Evolutionary conservation across 2,797 vertebrate genomes (phyloP).

Genomic region (Trachops cirrhosus): DNA sequence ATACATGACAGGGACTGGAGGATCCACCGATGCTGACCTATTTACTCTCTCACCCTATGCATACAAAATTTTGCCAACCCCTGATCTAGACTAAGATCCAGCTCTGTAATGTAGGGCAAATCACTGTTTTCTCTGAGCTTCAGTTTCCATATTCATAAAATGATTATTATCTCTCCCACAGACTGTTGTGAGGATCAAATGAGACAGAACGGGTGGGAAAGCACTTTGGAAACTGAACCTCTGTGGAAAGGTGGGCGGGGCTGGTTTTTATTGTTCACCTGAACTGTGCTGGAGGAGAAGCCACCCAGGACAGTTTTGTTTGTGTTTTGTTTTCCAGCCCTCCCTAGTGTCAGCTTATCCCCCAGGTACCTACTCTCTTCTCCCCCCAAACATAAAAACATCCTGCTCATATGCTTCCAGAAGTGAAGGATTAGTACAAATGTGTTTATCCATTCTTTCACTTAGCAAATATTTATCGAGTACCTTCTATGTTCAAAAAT

Average conservation of each 20-base stretch:
- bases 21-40: neutral
- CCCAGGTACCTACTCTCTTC: neutral
- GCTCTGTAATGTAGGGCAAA: neutral
- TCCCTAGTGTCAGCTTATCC: neutral
- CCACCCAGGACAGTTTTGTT: neutral
- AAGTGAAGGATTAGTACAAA: neutral
- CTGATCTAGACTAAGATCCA: neutral
- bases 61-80: neutral
- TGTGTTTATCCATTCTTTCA: neutral
- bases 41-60: neutral
- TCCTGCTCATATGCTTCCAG: neutral
- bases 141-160: conserved; percentile 14
- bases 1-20: neutral
- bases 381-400: neutral
- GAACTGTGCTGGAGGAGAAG: neutral
- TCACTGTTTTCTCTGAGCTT: conserved; percentile 16
- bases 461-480: neutral
- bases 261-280: neutral
- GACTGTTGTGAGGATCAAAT: neutral
- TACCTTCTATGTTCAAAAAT: neutral
- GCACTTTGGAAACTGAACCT: neutral
- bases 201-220: neutral
- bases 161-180: neutral
- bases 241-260: neutral
- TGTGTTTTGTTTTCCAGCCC: neutral